A percentile compares a stretch with the other conserved stretches of the same genome.
Conservation (phyloP, 2,113 vertebrate species). For the Psittacus erithacus region DNA sequence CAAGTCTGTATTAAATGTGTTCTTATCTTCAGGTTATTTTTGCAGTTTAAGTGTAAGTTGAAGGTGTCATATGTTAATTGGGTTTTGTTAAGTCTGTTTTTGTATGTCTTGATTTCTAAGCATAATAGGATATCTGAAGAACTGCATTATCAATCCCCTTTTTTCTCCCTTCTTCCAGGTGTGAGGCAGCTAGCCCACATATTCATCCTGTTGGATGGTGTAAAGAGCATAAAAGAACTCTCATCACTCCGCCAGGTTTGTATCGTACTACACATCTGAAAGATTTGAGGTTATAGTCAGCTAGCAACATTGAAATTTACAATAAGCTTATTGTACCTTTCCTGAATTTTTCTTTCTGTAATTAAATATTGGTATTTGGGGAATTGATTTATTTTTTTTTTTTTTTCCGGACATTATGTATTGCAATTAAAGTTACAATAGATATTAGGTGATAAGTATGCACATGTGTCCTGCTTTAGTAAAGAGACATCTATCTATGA, state of each 20-base stretch:
- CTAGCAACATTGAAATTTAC: background rate
- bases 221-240: slow-evolving; percentile 83
- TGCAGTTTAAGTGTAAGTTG: background rate
- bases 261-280: background rate
- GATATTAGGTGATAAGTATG: background rate
- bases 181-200: slow-evolving; percentile 86
- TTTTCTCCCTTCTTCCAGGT: slow-evolving; percentile 69
- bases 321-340: background rate
- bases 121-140: background rate
- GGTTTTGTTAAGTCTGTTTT: background rate
- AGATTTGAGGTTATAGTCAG: background rate
- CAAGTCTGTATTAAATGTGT: background rate
- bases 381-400: background rate
- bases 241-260: slow-evolving; percentile 85
- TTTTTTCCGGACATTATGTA: background rate
- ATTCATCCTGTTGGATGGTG: slow-evolving; percentile 90
- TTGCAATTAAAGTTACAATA: background rate
- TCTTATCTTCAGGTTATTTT: background rate
- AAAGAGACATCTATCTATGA: background rate
- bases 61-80: background rate
- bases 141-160: background rate
- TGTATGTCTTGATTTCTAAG: background rate
- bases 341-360: background rate
- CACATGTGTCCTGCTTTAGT: background rate
- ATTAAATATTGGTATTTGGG: background rate